Conservation (phyloP, 2,797 vertebrate genomes). For the Prunella strophiata region DNA sequence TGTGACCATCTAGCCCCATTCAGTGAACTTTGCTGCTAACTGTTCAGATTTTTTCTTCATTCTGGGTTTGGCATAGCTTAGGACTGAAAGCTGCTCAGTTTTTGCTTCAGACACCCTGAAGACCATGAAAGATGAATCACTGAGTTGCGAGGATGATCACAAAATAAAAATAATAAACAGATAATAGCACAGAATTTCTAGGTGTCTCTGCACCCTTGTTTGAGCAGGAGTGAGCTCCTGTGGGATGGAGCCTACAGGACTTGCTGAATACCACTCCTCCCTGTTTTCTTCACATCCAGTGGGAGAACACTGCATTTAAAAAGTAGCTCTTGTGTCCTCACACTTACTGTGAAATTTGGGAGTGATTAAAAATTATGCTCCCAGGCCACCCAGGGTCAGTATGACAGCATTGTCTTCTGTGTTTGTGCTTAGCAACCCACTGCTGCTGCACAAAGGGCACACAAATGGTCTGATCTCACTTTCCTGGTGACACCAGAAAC, state of each 20-base stretch:
- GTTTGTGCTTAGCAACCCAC: not conserved
- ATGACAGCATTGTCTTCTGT: not conserved
- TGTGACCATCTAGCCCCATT: not conserved
- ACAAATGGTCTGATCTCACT: not conserved
- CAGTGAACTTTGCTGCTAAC: not conserved
- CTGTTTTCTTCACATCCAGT: not conserved
- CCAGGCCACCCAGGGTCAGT: not conserved
- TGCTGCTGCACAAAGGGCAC: not conserved
- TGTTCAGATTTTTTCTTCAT: not conserved
- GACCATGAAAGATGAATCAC: rapidly evolving
- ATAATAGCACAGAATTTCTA: not conserved
- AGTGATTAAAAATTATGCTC: not conserved
- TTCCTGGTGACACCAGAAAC: not conserved
- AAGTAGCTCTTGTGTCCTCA: not conserved
- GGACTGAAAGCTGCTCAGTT: not conserved
- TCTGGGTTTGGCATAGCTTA: not conserved
- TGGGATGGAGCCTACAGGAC: rapidly evolving
- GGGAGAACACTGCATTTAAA: not conserved
- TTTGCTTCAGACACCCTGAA: not conserved
- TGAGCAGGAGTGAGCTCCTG: not conserved
- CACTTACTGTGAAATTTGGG: not conserved
- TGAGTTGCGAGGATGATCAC: rapidly evolving
- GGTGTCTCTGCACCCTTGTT: not conserved
- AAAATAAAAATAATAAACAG: not conserved
- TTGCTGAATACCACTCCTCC: not conserved